These are phyloP conservation scores for Stenoptilia bipunctidactyla DNA, from an alignment of 2,888 invertebrate genomes.

Conservation along the genomic window DNA sequence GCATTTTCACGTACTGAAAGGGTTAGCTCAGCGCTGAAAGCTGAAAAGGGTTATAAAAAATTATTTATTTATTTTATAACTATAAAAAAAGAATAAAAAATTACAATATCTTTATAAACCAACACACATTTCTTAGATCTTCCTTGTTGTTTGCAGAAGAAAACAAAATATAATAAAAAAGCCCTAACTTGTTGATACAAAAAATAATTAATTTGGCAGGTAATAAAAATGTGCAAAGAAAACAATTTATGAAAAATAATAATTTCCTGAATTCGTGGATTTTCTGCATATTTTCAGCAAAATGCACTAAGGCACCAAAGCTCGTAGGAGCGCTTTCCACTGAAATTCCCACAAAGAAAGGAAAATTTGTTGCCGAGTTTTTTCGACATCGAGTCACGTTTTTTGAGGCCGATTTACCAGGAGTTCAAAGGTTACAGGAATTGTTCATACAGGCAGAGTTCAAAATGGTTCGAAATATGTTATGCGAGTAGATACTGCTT, in stretches of 20 bases:
- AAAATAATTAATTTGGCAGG: too few species aligned
- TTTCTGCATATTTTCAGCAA: conserved; percentile 59
- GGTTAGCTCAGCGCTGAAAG: conserved; percentile 42
- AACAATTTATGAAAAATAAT: conserved; percentile 18
- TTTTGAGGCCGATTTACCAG: conserved; percentile 33
- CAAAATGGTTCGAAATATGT: not conserved
- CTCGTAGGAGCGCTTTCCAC: conserved; percentile 3
- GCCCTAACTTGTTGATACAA: too few species aligned
- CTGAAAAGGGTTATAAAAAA: conserved; percentile 13
- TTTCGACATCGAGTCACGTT: conserved; percentile 21
- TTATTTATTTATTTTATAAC: too few species aligned
- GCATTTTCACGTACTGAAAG: conserved; percentile 61
- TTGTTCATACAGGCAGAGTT: too few species aligned
- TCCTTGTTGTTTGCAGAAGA: too few species aligned
- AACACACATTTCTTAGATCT: too few species aligned
- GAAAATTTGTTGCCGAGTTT: not conserved
- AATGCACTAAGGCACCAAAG: conserved; percentile 32
- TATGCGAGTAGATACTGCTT: not conserved
- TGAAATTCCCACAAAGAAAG: not conserved
- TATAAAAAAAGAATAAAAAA: too few species aligned
- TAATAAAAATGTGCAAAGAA: not conserved
- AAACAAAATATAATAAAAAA: too few species aligned
- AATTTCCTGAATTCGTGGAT: conserved; percentile 52
- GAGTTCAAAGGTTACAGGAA: conserved; percentile 19
- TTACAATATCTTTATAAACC: too few species aligned